Evolutionary conservation across 2,888 invertebrate species (phyloP).

Genomic region (Tanytarsus gracilentus): DNA sequence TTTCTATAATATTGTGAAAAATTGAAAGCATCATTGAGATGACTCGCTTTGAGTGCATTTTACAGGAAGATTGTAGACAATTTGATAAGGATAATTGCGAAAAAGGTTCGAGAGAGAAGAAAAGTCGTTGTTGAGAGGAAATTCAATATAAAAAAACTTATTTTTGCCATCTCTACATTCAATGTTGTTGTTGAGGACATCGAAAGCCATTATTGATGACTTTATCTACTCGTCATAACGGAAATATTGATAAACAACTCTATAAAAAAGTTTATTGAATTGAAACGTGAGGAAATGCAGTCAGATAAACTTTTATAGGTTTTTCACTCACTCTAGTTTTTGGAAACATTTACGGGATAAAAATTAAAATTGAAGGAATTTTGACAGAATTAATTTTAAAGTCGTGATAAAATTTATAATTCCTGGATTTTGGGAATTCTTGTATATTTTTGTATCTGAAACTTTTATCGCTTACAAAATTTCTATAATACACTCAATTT

Average conservation of each 20-base stretch:
- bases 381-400: too few species aligned
- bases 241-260: slow-evolving; percentile 19
- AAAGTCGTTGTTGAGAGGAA: neutral
- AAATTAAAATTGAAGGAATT: too few species aligned
- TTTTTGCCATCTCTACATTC: neutral
- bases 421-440: too few species aligned
- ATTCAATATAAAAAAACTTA: neutral
- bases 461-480: too few species aligned
- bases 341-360: too few species aligned
- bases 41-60: neutral
- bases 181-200: neutral
- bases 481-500: too few species aligned
- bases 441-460: too few species aligned
- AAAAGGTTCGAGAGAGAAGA: neutral
- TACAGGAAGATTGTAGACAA: neutral
- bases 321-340: too few species aligned
- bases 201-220: neutral
- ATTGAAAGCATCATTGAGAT: slow-evolving; percentile 3
- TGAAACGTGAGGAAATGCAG: too few species aligned
- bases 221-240: neutral
- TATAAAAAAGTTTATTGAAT: neutral
- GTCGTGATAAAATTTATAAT: too few species aligned
- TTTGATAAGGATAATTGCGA: neutral
- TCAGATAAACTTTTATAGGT: too few species aligned
- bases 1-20: neutral